Base-by-base conservation (phyloP, 1,140 invertebrate genomes). In the Drosophila parabipectinata region DNA sequence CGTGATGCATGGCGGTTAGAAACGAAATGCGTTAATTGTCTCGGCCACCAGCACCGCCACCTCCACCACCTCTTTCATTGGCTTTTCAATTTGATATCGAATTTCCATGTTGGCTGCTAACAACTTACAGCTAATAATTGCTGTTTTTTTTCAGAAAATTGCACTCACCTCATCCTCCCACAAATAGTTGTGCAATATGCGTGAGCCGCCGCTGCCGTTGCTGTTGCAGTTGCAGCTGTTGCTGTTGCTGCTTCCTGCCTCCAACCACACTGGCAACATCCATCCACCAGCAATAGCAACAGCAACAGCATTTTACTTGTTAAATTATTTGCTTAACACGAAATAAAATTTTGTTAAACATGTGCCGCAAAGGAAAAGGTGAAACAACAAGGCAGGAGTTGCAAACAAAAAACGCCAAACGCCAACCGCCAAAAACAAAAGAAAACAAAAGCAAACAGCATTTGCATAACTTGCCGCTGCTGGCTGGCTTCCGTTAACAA, bases 341-440 rank as follows among this genome's bases (percentile, higher is more conserved):
- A 78, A 73, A 78, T 80, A 80, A 80, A 69, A 80, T 72, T 80
- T 80, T 80, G 77, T 80, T 76, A 71, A 80, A 76, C 77, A 80
- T 64, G 62, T 74, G 60, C 71, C 71, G 53, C 63, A 80, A 80
- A 80, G 73, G 77, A 79, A 79, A 56, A 79, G 77, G 77, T 58
- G 72, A 79, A 56, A 79, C 61, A 74, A 74, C 69, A 63, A 32
- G 63, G 63, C 57, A 67, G 57, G 66, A 69, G 64, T 24, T 14
- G 30, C 37, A 32, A 10, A 54, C 41, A 53, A 55, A 48, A 59
- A 50, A 63, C 53, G 41, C 45, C 47, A 74, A 58, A 63, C 53
- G 41, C 45, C 47, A 74, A 58, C 24, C 60, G 68, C 24, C 64
- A 58, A 71, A 69, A 60, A 21, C 41, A 63, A 28, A 32, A 26